Evolutionary conservation across 2,888 invertebrate genomes (phyloP).

Genomic region (Eucera pruinosa): DNA sequence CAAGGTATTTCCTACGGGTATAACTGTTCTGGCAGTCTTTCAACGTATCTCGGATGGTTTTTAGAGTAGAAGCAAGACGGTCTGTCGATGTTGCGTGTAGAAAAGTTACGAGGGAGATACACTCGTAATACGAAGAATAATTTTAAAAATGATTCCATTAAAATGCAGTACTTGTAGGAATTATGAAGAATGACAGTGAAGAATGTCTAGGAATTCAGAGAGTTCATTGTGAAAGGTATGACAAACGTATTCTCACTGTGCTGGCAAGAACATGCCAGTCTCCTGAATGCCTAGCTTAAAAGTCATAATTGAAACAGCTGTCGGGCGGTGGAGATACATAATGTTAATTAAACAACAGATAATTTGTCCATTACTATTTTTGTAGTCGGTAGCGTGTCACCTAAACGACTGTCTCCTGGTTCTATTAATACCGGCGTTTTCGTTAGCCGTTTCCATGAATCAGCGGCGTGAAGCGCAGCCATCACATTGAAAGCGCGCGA

Average conservation of each 20-base stretch:
- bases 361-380: slow-evolving; percentile 42
- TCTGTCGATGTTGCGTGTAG: not conserved
- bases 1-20: slow-evolving; percentile 22
- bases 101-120: not conserved
- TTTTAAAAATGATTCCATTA: not conserved
- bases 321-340: slow-evolving; percentile 26
- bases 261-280: not conserved
- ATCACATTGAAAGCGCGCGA: slow-evolving; percentile 67
- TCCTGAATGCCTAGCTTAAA: not conserved
- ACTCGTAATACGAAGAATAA: not conserved
- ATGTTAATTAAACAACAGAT: slow-evolving; percentile 49
- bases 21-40: slow-evolving; percentile 10
- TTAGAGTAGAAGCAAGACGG: not conserved
- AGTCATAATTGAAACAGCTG: slow-evolving; percentile 37
- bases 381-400: slow-evolving; percentile 3
- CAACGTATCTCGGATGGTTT: slow-evolving; percentile 1
- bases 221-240: not conserved
- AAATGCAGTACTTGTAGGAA: not conserved
- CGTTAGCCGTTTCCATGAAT: slow-evolving; percentile 54
- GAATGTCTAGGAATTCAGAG: not conserved
- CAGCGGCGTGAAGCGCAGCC: slow-evolving; percentile 41
- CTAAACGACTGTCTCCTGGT: slow-evolving; percentile 29
- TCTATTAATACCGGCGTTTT: slow-evolving; percentile 50
- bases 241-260: not conserved
- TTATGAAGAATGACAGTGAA: too few species aligned